phyloP scores from a whole-genome alignment of 2,888 invertebrate species.

The Apamea crenata region DNA sequence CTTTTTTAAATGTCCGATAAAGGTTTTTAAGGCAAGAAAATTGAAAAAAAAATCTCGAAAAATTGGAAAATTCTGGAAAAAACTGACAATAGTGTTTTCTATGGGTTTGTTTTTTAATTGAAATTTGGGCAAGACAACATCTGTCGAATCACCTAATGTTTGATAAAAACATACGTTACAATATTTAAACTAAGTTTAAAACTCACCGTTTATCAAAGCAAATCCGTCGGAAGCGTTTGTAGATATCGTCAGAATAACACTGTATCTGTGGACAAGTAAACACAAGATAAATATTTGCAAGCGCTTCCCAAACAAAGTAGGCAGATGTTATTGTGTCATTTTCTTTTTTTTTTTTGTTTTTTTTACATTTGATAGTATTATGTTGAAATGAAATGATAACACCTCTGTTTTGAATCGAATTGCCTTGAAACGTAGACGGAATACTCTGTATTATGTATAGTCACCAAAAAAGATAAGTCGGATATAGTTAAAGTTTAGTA shows the following conservation, averaged over 20 bases:
- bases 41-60: not conserved
- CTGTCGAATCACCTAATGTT: not conserved
- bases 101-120: not conserved
- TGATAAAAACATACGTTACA: not conserved
- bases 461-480: too few species aligned
- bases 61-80: not conserved
- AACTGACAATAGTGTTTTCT: not conserved
- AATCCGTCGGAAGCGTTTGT: slow-evolving; percentile 85
- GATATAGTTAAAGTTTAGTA: too few species aligned
- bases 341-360: not conserved
- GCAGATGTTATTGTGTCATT: slow-evolving; percentile 45
- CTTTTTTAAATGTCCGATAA: not conserved
- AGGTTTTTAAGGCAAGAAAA: not conserved
- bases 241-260: slow-evolving; percentile 86
- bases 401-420: not conserved
- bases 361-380: slow-evolving; percentile 11
- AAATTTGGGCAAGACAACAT: not conserved
- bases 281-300: slow-evolving; percentile 38
- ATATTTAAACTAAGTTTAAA: slow-evolving; percentile 10
- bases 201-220: slow-evolving; percentile 86
- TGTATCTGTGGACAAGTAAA: slow-evolving; percentile 81
- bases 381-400: slow-evolving; percentile 27
- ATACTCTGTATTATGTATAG: too few species aligned
- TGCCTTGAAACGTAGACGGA: not conserved
- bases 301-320: not conserved